A percentile compares a stretch with the other conserved stretches of the same genome.
phyloP scores from a whole-genome alignment of 1,140 invertebrate species.

The Heterodera carotae region DNA sequence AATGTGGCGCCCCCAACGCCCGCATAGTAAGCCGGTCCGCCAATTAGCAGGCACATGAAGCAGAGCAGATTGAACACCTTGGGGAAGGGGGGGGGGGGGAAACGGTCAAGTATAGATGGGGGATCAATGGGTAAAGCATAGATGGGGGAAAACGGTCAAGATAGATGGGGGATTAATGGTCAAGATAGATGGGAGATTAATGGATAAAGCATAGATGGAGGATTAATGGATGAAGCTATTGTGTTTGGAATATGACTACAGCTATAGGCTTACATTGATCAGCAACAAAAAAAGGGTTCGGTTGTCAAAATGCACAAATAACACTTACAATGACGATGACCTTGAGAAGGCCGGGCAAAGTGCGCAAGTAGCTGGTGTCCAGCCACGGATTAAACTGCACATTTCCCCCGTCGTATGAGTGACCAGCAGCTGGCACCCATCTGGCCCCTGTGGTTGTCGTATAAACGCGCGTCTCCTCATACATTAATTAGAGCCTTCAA shows the following conservation, averaged over 20 bases:
- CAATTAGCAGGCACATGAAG: conserved; percentile 59
- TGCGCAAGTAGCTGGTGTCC: conserved; percentile 43
- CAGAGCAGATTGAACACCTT: conserved; percentile 56
- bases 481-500: conserved; percentile 18
- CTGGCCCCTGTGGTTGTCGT: conserved; percentile 38
- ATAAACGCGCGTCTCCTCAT: conserved; percentile 40
- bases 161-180: no score
- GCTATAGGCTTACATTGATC: neutral
- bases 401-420: conserved; percentile 21
- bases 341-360: conserved; percentile 49
- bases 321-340: conserved; percentile 48
- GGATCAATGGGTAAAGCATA: no score
- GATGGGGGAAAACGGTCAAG: no score
- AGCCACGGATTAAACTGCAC: conserved; percentile 33
- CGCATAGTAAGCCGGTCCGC: conserved; percentile 60
- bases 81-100: no score
- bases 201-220: no score
- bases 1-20: conserved; percentile 64
- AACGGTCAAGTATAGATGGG: no score
- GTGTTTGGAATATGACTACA: neutral
- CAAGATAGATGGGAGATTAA: no score
- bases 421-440: conserved; percentile 11
- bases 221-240: no score
- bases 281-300: no score
- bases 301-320: neutral